phyloP scores from a whole-genome alignment of 1,140 invertebrate genomes.

The Cheumatopsyche charites region DNA sequence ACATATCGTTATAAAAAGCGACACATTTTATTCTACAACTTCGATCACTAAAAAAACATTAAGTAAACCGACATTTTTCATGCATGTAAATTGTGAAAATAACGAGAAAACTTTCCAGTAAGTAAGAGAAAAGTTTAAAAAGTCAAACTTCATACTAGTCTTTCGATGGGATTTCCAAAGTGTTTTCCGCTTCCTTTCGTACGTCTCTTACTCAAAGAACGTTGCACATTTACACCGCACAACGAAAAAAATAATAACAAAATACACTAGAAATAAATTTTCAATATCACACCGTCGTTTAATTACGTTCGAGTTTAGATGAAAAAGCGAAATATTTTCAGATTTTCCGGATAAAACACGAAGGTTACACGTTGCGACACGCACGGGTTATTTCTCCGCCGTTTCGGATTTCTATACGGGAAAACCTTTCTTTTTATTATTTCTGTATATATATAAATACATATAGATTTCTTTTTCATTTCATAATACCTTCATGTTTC shows the following conservation, averaged over 20 bases:
- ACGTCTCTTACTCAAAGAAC: too few species aligned
- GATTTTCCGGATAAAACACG: background rate
- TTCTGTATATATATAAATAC: background rate
- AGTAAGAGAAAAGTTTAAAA: too few species aligned
- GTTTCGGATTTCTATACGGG: background rate
- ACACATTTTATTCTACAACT: too few species aligned
- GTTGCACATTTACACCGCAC: too few species aligned
- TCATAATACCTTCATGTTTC: background rate
- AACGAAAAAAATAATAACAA: too few species aligned
- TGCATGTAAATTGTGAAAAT: too few species aligned
- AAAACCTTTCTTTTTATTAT: background rate
- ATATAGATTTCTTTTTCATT: background rate
- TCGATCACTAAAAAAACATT: background rate
- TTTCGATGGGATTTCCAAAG: too few species aligned
- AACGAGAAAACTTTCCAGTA: too few species aligned
- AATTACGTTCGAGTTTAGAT: constrained; percentile 12
- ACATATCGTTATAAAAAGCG: too few species aligned
- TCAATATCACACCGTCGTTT: background rate
- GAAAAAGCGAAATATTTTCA: background rate
- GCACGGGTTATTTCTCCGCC: background rate
- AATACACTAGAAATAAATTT: background rate
- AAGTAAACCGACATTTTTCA: background rate
- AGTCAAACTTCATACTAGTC: too few species aligned
- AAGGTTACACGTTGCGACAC: background rate
- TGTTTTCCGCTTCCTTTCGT: too few species aligned